Percentiles rank a stretch among this genome's conserved stretches.
Evolutionary conservation across 1,140 invertebrate genomes (phyloP).

Genomic region (Bombus picipes): DNA sequence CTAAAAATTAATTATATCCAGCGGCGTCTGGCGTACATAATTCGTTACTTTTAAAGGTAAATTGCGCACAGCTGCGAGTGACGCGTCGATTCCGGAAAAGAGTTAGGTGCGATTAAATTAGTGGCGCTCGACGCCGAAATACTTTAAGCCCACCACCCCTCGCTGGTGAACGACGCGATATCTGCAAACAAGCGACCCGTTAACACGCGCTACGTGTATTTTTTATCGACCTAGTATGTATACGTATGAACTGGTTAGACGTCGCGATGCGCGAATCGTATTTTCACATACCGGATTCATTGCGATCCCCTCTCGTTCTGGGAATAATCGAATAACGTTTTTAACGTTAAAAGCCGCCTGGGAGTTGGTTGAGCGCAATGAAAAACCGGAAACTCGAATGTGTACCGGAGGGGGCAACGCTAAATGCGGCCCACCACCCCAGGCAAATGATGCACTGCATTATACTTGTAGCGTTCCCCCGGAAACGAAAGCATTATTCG

Average conservation of each 20-base stretch:
- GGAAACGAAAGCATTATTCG: constrained; percentile 42
- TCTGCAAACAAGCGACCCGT: not conserved
- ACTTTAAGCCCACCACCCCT: not conserved
- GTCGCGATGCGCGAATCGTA: not conserved
- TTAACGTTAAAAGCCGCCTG: constrained; percentile 22
- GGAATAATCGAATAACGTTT: constrained; percentile 27
- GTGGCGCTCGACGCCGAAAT: not conserved
- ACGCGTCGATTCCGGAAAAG: constrained; percentile 30
- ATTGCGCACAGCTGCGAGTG: constrained; percentile 37
- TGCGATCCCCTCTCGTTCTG: not conserved
- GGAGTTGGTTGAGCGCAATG: not conserved
- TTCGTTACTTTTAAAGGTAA: constrained; percentile 38
- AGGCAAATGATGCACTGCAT: constrained; percentile 40
- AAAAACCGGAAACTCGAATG: constrained; percentile 27
- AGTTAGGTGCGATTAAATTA: constrained; percentile 35
- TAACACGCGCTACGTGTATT: not conserved
- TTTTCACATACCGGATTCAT: not conserved
- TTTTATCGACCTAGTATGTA: not conserved
- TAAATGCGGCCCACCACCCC: constrained; percentile 16
- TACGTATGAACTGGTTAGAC: not conserved
- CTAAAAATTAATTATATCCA: constrained; percentile 31
- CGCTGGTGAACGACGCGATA: not conserved
- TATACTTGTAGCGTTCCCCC: constrained; percentile 20
- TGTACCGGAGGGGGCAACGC: not conserved
- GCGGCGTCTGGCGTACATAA: not conserved